A percentile compares a stretch with the other conserved stretches of the same genome.
Conservation (phyloP, 1,140 invertebrate genomes). For the Monochamus saltuarius region DNA sequence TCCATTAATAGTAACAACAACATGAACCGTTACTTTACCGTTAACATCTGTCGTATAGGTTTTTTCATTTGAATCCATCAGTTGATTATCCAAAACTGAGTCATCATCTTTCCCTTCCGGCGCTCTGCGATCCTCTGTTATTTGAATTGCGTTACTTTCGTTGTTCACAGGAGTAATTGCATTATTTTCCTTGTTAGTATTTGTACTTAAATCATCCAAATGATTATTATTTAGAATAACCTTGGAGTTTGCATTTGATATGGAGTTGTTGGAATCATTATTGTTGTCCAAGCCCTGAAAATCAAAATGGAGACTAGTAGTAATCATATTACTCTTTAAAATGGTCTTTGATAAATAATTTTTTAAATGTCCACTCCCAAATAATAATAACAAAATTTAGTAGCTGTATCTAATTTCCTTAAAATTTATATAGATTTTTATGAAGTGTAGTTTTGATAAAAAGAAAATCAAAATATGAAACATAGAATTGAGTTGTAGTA, state of each 20-base stretch:
- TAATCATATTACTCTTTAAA: background rate
- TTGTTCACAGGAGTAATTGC: conserved; percentile 55
- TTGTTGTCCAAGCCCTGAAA: conserved; percentile 27
- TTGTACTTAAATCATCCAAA: conserved; percentile 15
- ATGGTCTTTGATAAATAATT: too few relatives aligned
- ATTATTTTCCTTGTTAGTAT: conserved; percentile 24
- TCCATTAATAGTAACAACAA: conserved; percentile 66
- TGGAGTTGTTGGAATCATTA: conserved; percentile 21
- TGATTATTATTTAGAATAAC: conserved; percentile 31
- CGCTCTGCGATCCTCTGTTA: conserved; percentile 58
- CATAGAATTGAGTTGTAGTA: too few relatives aligned
- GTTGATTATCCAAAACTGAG: conserved; percentile 60
- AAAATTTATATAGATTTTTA: too few relatives aligned
- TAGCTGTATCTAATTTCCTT: too few relatives aligned
- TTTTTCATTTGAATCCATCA: conserved; percentile 81
- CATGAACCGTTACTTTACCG: conserved; percentile 81
- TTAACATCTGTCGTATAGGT: conserved; percentile 74
- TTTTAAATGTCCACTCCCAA: too few relatives aligned
- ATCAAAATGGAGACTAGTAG: background rate
- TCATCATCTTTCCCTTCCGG: conserved; percentile 80
- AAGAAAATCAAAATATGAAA: too few relatives aligned
- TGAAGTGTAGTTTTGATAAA: too few relatives aligned
- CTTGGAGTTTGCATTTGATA: conserved; percentile 8
- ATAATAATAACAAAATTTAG: too few relatives aligned
- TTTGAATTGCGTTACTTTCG: conserved; percentile 52